A percentile compares a stretch with the other conserved stretches of the same genome.
phyloP scores from a whole-genome alignment of 2,113 vertebrate genomes.

The Cyanoramphus novaezelandiae region DNA sequence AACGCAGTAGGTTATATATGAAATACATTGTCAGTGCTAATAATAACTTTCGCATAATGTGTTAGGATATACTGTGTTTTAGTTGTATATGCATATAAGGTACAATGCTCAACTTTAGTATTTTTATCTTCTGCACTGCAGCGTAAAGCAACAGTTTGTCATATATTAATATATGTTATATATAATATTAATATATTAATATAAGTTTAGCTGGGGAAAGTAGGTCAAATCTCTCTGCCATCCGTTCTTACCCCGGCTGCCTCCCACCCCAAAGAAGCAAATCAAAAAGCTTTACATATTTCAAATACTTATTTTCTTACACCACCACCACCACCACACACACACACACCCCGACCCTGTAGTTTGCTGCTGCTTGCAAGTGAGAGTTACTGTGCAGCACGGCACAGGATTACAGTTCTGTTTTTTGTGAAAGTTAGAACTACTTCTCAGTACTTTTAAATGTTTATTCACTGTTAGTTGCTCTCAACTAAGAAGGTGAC shows the following conservation, averaged over 20 bases:
- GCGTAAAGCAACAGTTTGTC: neutral
- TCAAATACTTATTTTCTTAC: neutral
- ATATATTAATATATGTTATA: neutral
- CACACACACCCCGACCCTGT: accelerated
- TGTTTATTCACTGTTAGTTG: neutral
- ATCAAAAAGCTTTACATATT: neutral
- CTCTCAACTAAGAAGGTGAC: neutral
- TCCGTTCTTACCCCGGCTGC: neutral
- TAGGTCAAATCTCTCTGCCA: neutral
- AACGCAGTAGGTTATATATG: neutral
- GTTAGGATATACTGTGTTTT: neutral
- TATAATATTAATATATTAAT: neutral
- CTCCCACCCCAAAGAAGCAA: neutral
- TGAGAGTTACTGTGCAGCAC: neutral
- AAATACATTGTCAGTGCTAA: neutral
- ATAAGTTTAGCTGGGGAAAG: neutral
- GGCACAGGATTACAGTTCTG: neutral
- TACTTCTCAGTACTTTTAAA: neutral
- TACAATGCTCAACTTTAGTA: neutral
- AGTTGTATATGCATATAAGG: neutral
- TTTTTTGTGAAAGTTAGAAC: neutral
- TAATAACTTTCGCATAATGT: neutral
- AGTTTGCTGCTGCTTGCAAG: neutral
- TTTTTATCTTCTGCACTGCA: neutral
- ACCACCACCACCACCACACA: no score